Conservation (phyloP, 2,113 vertebrate species). For the Phodopus roborovskii region DNA sequence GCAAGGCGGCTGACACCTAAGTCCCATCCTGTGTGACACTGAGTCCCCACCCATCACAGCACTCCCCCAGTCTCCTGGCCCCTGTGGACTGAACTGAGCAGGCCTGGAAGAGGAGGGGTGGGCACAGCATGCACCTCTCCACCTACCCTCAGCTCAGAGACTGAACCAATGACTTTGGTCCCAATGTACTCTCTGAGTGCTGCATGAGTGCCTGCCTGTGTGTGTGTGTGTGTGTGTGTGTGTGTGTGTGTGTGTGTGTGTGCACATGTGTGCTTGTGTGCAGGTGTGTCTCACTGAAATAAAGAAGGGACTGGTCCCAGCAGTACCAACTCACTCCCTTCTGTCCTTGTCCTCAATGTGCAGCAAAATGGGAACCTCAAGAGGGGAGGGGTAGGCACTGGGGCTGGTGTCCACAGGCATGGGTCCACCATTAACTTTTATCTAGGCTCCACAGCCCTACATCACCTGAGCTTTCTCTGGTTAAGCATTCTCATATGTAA, state of each 20-base stretch:
- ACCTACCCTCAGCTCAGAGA: slow-evolving; percentile 42
- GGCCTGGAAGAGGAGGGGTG: not conserved
- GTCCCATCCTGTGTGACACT: slow-evolving; percentile 4
- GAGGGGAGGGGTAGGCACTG: not conserved
- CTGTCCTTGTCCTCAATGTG: not conserved
- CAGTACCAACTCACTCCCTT: not conserved
- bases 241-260: not conserved
- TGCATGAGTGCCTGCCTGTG: not conserved
- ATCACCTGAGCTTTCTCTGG: not conserved
- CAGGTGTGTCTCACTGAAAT: slow-evolving; percentile 58
- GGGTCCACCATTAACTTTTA: fast-evolving
- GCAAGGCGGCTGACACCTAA: slow-evolving; percentile 90
- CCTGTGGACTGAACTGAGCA: not conserved
- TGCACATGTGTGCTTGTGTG: not conserved
- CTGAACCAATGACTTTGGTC: slow-evolving; percentile 12
- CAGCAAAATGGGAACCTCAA: not conserved
- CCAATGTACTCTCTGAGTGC: slow-evolving; percentile 9
- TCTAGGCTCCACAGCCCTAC: not conserved
- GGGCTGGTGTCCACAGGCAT: fast-evolving
- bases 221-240: not conserved
- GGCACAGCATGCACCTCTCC: not conserved
- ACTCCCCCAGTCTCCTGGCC: not conserved
- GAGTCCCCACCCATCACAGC: not conserved
- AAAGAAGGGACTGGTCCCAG: slow-evolving; percentile 43
- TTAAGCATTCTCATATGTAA: not conserved